A percentile compares a stretch with the other conserved stretches of the same genome.
phyloP scores from a whole-genome alignment of 2,888 invertebrate genomes.

The Punctoribates punctum region DNA sequence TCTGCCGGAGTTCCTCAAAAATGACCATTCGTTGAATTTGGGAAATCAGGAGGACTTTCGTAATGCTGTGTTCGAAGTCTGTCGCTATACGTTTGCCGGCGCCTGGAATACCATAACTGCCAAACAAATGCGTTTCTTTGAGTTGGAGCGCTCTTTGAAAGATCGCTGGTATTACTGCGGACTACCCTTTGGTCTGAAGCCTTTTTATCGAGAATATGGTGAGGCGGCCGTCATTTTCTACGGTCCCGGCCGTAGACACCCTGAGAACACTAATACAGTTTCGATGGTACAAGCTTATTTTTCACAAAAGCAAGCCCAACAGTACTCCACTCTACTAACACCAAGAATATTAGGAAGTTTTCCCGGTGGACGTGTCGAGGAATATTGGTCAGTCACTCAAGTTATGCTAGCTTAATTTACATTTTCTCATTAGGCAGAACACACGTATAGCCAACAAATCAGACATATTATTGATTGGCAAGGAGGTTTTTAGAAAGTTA shows the following conservation, averaged over 20 bases:
- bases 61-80: background rate
- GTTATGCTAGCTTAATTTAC: background rate
- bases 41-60: constrained; percentile 18
- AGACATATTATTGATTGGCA: background rate
- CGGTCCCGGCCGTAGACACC: background rate
- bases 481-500: background rate
- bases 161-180: constrained; percentile 14
- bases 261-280: background rate
- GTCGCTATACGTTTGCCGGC: constrained; percentile 17
- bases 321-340: background rate
- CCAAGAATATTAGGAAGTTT: background rate
- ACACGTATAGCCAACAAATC: background rate
- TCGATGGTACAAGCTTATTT: background rate
- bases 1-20: background rate
- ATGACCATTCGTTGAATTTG: background rate
- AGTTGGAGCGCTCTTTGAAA: background rate
- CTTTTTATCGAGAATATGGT: constrained; percentile 12
- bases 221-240: constrained; percentile 3
- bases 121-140: background rate
- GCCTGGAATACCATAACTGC: constrained; percentile 13
- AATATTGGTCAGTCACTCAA: background rate
- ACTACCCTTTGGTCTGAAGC: constrained; percentile 6
- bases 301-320: constrained; percentile 6
- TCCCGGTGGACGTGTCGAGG: constrained; percentile 13
- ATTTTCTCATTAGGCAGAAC: background rate